phyloP scores from a whole-genome alignment of 2,113 vertebrate species.

The Mastomys coucha region DNA sequence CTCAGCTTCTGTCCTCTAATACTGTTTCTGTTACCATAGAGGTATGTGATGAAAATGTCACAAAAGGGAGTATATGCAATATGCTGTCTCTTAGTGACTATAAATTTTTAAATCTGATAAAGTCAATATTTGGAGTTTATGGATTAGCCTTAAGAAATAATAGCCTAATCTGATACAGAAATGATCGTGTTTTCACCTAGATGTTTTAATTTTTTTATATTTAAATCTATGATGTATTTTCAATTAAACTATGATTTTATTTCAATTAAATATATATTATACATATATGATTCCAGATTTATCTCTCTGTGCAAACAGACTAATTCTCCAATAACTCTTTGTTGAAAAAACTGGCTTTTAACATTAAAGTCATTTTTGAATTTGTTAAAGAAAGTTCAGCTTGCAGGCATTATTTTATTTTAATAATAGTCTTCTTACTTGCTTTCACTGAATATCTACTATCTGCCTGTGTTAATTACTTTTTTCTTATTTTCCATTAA shows the following conservation, averaged over 20 bases:
- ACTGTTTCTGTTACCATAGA: neutral
- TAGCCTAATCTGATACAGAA: neutral
- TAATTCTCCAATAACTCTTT: neutral
- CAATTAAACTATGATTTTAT: neutral
- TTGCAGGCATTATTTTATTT: neutral
- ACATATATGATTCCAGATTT: neutral
- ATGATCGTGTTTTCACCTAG: neutral
- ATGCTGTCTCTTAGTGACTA: neutral
- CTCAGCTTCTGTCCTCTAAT: neutral
- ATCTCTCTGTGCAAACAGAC: neutral
- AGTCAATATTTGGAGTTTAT: neutral
- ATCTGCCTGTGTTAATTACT: neutral
- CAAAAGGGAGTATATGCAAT: neutral
- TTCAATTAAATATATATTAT: neutral
- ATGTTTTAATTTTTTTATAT: neutral
- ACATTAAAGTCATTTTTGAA: neutral
- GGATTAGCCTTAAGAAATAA: neutral
- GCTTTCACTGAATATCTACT: neutral
- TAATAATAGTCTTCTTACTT: neutral
- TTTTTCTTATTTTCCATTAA: neutral
- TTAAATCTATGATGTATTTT: neutral
- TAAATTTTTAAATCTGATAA: conserved; percentile 9
- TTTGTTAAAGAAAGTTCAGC: neutral
- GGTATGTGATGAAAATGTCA: neutral
- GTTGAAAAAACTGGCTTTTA: neutral